Evolutionary conservation across 2,797 vertebrate genomes (phyloP).

Genomic region (Tokudaia muenninki): DNA sequence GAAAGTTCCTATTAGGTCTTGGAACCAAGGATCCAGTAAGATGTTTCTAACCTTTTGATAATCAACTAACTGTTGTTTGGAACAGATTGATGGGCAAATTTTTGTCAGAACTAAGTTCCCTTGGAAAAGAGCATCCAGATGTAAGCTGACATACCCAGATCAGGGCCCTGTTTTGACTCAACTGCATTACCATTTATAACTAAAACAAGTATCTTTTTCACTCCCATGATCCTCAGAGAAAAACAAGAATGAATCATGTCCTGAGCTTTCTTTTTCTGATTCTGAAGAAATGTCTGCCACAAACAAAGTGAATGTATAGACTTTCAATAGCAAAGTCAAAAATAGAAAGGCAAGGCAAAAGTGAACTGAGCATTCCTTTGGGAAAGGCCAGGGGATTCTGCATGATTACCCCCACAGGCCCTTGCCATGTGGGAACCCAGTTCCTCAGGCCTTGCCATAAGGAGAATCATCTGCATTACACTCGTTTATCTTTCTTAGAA

Average conservation of each 20-base stretch:
- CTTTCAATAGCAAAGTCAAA: background rate
- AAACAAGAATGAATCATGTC: background rate
- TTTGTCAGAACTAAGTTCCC: background rate
- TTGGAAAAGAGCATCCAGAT: background rate
- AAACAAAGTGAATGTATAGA: background rate
- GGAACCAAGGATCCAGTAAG: background rate
- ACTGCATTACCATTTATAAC: background rate
- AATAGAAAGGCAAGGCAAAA: background rate
- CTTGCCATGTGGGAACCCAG: background rate
- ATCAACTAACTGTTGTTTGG: background rate
- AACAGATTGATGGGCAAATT: background rate
- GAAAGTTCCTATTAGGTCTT: background rate
- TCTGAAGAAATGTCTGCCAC: background rate
- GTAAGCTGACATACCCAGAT: background rate
- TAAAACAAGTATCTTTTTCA: background rate
- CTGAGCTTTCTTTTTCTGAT: background rate
- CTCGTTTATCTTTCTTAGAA: background rate
- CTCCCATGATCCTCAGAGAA: background rate
- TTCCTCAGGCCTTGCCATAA: background rate
- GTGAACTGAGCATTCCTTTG: background rate
- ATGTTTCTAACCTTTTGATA: background rate
- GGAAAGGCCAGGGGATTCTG: background rate
- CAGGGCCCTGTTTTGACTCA: background rate
- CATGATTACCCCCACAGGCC: background rate
- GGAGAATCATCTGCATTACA: background rate